Evolutionary conservation across 2,113 vertebrate species (phyloP).

Genomic region (Lathamus discolor): DNA sequence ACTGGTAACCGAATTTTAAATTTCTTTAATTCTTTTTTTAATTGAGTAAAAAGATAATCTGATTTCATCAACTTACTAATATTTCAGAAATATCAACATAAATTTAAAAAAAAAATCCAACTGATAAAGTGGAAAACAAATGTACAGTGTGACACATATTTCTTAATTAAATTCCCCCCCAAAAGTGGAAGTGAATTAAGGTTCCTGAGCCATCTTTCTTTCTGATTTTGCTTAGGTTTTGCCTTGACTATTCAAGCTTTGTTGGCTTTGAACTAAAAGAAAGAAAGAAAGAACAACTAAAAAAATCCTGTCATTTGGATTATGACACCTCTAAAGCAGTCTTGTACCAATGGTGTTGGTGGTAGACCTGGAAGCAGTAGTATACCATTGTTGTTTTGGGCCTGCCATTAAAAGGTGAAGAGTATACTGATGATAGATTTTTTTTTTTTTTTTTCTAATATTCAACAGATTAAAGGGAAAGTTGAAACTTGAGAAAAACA

Average conservation of each 20-base stretch:
- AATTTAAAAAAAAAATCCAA: neutral
- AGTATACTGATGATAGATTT: neutral
- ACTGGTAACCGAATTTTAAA: neutral
- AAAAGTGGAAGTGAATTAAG: neutral
- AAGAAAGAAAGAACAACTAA: neutral
- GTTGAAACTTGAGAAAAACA: neutral
- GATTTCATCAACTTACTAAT: neutral
- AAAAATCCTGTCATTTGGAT: neutral
- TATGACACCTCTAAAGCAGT: neutral
- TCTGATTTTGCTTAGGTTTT: neutral
- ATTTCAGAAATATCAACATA: neutral
- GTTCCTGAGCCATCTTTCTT: neutral
- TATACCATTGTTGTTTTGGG: neutral
- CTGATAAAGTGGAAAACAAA: neutral
- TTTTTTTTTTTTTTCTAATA: neutral
- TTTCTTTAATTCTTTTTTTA: neutral
- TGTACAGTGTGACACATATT: fast-evolving
- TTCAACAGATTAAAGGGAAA: neutral
- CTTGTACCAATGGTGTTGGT: neutral
- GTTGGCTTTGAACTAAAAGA: neutral
- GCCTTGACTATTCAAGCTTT: neutral
- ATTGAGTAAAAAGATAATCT: neutral
- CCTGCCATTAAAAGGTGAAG: neutral
- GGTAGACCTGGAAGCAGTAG: neutral
- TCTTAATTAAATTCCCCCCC: neutral